Percentiles rank a stretch among this genome's conserved stretches.
Evolutionary conservation across 2,888 invertebrate species (phyloP).

Genomic region (Melanostoma scalare): DNA sequence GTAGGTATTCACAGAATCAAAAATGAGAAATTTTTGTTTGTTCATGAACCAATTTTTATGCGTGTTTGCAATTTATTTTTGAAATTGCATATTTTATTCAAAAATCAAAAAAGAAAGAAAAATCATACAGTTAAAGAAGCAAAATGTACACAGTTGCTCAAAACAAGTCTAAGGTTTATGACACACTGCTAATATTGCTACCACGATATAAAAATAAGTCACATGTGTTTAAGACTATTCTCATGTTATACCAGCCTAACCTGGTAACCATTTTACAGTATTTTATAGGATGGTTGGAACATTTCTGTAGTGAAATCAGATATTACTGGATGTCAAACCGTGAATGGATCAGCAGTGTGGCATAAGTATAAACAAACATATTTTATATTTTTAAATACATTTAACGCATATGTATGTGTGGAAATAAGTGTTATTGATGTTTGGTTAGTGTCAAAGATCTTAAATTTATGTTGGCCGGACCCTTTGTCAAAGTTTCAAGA

Average conservation of each 20-base stretch:
- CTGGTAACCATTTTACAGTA: too few relatives aligned
- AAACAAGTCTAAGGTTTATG: conserved; percentile 51
- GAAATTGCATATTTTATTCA: conserved; percentile 47
- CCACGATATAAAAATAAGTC: too few relatives aligned
- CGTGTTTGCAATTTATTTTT: conserved; percentile 58
- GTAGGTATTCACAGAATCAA: conserved; percentile 38
- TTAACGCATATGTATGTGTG: neutral
- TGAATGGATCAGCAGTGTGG: too few relatives aligned
- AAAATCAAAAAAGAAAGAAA: conserved; percentile 69
- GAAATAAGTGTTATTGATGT: neutral
- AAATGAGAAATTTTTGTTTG: conserved; percentile 41
- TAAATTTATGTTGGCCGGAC: conserved; percentile 39
- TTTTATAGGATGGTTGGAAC: too few relatives aligned
- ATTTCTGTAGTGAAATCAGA: too few relatives aligned
- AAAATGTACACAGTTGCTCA: conserved; percentile 57
- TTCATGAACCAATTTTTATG: conserved; percentile 55
- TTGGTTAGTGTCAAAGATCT: neutral
- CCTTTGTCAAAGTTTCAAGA: conserved; percentile 16
- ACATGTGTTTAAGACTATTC: too few relatives aligned
- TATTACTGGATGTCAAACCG: too few relatives aligned
- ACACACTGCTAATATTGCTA: conserved; percentile 10
- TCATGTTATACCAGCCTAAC: too few relatives aligned
- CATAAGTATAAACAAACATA: too few relatives aligned
- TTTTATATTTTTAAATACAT: too few relatives aligned
- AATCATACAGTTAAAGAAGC: conserved; percentile 69